Percentiles rank a stretch among this genome's conserved stretches.
phyloP scores from a whole-genome alignment of 2,888 invertebrate genomes.

The Caenorhabditis sp. region DNA sequence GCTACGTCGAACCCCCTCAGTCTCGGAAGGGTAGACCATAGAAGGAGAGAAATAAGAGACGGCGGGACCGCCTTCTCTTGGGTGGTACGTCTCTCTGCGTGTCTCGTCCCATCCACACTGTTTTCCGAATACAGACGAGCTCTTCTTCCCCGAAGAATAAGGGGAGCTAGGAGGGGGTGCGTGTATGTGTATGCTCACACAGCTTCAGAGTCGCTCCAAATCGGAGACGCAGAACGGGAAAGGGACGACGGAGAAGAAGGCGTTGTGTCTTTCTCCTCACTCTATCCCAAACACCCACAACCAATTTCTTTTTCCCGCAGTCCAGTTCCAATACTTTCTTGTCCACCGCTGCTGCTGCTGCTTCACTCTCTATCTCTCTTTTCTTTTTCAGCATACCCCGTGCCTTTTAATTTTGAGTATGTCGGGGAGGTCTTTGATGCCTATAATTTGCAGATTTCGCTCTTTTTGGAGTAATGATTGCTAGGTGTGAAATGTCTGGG shows the following conservation, averaged over 20 bases:
- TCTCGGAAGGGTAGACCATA: slow-evolving; percentile 26
- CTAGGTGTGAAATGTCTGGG: too few species aligned
- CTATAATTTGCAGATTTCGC: slow-evolving; percentile 1
- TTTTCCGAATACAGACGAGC: slow-evolving; percentile 30
- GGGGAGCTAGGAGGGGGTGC: slow-evolving; percentile 18
- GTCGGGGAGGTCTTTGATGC: neutral
- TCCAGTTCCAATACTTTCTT: slow-evolving; percentile 28
- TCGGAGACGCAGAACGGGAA: slow-evolving; percentile 41
- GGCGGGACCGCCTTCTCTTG: slow-evolving; percentile 37
- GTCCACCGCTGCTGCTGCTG: neutral
- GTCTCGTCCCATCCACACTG: neutral
- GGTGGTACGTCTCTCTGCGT: slow-evolving; percentile 52
- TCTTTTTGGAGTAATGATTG: too few species aligned
- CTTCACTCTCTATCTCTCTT: slow-evolving; percentile 32
- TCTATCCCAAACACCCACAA: slow-evolving; percentile 25
- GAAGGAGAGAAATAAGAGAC: slow-evolving; percentile 36
- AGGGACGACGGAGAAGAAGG: slow-evolving; percentile 32
- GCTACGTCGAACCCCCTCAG: slow-evolving; percentile 35
- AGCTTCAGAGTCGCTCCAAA: neutral
- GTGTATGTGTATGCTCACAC: slow-evolving; percentile 20
- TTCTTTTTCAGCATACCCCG: neutral
- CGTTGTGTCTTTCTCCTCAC: slow-evolving; percentile 30
- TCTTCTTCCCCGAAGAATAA: slow-evolving; percentile 31
- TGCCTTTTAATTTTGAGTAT: slow-evolving; percentile 7
- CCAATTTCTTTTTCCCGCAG: slow-evolving; percentile 24